Conservation (phyloP, 2,113 vertebrate species). For the Polypterus senegalus region DNA sequence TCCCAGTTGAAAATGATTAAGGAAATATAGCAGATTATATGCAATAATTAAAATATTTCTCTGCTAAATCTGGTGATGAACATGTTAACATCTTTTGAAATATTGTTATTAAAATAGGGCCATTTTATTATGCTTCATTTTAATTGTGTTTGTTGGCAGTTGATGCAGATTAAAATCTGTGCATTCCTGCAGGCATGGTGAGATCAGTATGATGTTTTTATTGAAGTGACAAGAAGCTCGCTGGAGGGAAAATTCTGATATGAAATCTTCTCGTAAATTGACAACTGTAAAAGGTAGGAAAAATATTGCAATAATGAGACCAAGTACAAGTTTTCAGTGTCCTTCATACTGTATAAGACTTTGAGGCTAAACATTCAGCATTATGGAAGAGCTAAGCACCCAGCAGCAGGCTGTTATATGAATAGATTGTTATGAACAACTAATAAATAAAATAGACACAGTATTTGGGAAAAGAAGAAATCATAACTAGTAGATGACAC, state of each 20-base stretch:
- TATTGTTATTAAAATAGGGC: constrained; percentile 9
- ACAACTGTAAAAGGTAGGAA: constrained; percentile 52
- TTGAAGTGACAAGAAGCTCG: constrained; percentile 40
- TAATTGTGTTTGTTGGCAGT: constrained; percentile 32
- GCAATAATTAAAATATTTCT: constrained; percentile 3
- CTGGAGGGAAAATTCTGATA: constrained; percentile 35
- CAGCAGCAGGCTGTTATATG: background rate
- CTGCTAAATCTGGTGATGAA: constrained; percentile 7
- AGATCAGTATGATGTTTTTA: constrained; percentile 40
- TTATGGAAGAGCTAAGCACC: constrained; percentile 5
- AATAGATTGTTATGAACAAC: constrained; percentile 14
- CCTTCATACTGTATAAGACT: constrained; percentile 27
- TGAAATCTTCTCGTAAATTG: constrained; percentile 37
- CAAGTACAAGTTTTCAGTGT: constrained; percentile 27
- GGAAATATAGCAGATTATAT: constrained; percentile 5
- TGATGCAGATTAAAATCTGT: constrained; percentile 39
- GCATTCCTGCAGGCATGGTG: constrained; percentile 37
- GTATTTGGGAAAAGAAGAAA: no score
- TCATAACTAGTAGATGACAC: no score
- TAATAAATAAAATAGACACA: constrained; percentile 1
- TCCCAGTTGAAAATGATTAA: constrained; percentile 6
- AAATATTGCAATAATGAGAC: constrained; percentile 55
- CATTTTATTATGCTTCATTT: constrained; percentile 21
- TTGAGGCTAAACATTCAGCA: constrained; percentile 4
- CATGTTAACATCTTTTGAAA: constrained; percentile 10